A percentile compares a stretch with the other conserved stretches of the same genome.
Evolutionary conservation across 2,797 vertebrate species (phyloP).

Genomic region (Microctenopoma stevenorrisi): DNA sequence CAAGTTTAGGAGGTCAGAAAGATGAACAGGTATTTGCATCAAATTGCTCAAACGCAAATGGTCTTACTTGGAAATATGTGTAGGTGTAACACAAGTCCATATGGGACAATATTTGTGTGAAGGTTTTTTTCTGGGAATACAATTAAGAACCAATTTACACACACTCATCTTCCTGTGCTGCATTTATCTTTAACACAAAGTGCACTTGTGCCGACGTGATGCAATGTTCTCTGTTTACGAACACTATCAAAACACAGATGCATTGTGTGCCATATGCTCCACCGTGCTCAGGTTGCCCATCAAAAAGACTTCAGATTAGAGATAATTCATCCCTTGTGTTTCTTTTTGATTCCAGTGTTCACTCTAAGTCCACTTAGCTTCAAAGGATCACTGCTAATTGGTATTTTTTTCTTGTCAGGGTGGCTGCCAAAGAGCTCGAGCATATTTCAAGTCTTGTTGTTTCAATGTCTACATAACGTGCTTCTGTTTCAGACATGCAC

Average conservation of each 20-base stretch:
- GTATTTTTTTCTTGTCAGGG: slow-evolving; percentile 42
- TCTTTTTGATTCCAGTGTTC: slow-evolving; percentile 65
- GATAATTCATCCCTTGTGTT: slow-evolving; percentile 63
- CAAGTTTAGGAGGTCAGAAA: slow-evolving; percentile 24
- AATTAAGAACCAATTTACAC: slow-evolving; percentile 74
- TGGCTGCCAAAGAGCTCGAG: slow-evolving; percentile 29
- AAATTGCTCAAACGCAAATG: slow-evolving; percentile 60
- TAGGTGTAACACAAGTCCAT: slow-evolving; percentile 56
- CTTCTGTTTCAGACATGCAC: slow-evolving; percentile 21
- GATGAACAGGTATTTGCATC: slow-evolving; percentile 49
- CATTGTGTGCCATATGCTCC: slow-evolving; percentile 80
- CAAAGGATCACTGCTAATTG: slow-evolving; percentile 69
- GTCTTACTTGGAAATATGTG: slow-evolving; percentile 33
- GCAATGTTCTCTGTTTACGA: slow-evolving; percentile 74
- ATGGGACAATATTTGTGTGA: slow-evolving; percentile 54
- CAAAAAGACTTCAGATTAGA: slow-evolving; percentile 66
- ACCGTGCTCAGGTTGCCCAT: slow-evolving; percentile 61
- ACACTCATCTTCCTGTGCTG: slow-evolving; percentile 60
- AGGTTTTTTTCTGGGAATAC: slow-evolving; percentile 60
- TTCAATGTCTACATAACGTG: slow-evolving; percentile 32
- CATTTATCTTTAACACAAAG: slow-evolving; percentile 73
- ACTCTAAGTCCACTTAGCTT: slow-evolving; percentile 58
- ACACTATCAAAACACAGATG: slow-evolving; percentile 71
- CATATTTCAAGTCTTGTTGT: slow-evolving; percentile 41
- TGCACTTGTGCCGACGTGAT: slow-evolving; percentile 77